These are phyloP conservation scores for Autographa pulchrina DNA, from an alignment of 2,888 invertebrate species.

Conservation along the genomic window DNA sequence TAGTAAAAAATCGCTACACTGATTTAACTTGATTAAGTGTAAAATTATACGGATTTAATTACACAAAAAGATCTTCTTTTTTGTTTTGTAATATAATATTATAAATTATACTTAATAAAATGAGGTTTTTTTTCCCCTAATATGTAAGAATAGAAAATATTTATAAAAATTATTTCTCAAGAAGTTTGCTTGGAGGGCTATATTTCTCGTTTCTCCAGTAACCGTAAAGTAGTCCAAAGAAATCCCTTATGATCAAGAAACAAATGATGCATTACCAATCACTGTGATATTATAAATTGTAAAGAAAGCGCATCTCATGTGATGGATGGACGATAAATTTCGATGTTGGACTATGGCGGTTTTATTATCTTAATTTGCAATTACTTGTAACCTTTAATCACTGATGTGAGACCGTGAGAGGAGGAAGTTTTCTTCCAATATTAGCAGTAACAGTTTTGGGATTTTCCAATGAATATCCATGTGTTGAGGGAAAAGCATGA, in stretches of 20 bases:
- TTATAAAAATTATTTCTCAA: background rate
- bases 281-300: constrained; percentile 40
- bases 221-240: background rate
- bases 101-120: background rate
- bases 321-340: constrained; percentile 66
- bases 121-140: background rate
- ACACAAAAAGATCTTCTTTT: background rate
- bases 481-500: background rate
- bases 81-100: background rate
- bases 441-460: constrained; percentile 9
- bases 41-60: constrained; percentile 18
- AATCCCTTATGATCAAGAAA: background rate
- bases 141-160: background rate
- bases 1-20: constrained; percentile 10
- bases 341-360: constrained; percentile 54
- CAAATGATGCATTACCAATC: constrained; percentile 35
- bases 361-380: constrained; percentile 71
- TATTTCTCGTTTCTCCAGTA: background rate
- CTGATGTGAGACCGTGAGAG: constrained; percentile 50
- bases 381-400: constrained; percentile 71
- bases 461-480: background rate
- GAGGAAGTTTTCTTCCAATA: constrained; percentile 23
- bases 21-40: constrained; percentile 19
- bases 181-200: background rate
- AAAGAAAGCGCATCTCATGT: constrained; percentile 57